Percentiles rank a stretch among this genome's conserved stretches.
phyloP scores from a whole-genome alignment of 1,140 invertebrate species.

The Battus philenor region DNA sequence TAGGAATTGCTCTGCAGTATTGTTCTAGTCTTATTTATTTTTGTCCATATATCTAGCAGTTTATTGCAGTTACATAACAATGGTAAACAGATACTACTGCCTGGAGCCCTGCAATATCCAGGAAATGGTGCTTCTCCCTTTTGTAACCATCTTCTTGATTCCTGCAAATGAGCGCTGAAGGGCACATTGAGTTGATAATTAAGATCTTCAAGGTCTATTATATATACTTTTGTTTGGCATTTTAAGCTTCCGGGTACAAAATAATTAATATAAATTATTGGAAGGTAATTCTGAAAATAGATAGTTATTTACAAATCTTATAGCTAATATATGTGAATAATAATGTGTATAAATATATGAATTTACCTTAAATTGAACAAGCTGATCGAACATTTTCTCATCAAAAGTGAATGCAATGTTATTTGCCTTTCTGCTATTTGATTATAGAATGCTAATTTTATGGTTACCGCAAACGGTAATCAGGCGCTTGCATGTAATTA shows the following conservation, averaged over 20 bases:
- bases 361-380: too few relatives aligned
- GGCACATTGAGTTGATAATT: slow-evolving; percentile 16
- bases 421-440: too few relatives aligned
- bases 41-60: slow-evolving; percentile 43
- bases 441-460: too few relatives aligned
- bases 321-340: too few relatives aligned
- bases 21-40: slow-evolving; percentile 18
- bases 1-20: slow-evolving; percentile 6
- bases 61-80: slow-evolving; percentile 54
- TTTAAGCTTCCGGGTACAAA: slow-evolving; percentile 38
- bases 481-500: too few relatives aligned
- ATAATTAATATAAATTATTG: slow-evolving; percentile 43
- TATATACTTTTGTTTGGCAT: slow-evolving; percentile 21
- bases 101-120: slow-evolving; percentile 58
- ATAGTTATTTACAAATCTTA: too few relatives aligned
- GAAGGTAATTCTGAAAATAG: slow-evolving; percentile 34
- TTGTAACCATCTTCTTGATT: slow-evolving; percentile 47
- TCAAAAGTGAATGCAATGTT: too few relatives aligned
- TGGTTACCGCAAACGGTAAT: too few relatives aligned
- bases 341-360: too few relatives aligned
- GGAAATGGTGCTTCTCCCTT: slow-evolving; percentile 51
- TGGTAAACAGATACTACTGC: slow-evolving; percentile 36
- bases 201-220: slow-evolving; percentile 22
- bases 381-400: too few relatives aligned
- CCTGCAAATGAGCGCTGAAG: slow-evolving; percentile 12